phyloP scores from a whole-genome alignment of 2,888 invertebrate genomes.

The Atherix ibis region DNA sequence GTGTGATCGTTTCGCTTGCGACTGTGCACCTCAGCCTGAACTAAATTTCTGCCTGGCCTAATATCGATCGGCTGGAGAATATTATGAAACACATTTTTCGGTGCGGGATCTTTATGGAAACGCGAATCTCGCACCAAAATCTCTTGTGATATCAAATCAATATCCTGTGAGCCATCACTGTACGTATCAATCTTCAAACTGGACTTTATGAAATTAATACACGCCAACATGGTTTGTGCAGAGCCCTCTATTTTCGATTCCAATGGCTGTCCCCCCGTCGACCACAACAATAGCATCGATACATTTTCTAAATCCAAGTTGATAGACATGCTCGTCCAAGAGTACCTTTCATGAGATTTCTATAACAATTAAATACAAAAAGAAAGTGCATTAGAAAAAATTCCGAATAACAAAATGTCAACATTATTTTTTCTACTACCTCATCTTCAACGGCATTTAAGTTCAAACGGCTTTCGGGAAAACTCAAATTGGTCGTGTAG shows the following conservation, averaged over 20 bases:
- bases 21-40: slow-evolving; percentile 62
- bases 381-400: neutral
- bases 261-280: slow-evolving; percentile 18
- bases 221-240: too few relatives aligned
- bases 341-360: slow-evolving; percentile 28
- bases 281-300: slow-evolving; percentile 38
- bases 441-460: slow-evolving; percentile 19
- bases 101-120: slow-evolving; percentile 8
- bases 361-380: slow-evolving; percentile 1
- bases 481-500: slow-evolving; percentile 19
- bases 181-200: slow-evolving; percentile 69
- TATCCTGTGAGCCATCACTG: slow-evolving; percentile 78
- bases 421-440: too few relatives aligned
- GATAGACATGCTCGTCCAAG: slow-evolving; percentile 67
- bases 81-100: slow-evolving; percentile 71
- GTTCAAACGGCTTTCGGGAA: slow-evolving; percentile 23
- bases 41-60: slow-evolving; percentile 34
- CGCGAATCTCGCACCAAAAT: slow-evolving; percentile 28
- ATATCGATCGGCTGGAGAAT: slow-evolving; percentile 67
- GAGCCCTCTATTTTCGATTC: slow-evolving; percentile 22
- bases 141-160: slow-evolving; percentile 81
- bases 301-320: slow-evolving; percentile 77
- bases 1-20: slow-evolving; percentile 49
- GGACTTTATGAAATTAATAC: slow-evolving; percentile 84
- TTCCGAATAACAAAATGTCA: slow-evolving; percentile 8